A percentile compares a stretch with the other conserved stretches of the same genome.
Evolutionary conservation across 2,113 vertebrate species (phyloP).

Genomic region (Semnornis frantzii): DNA sequence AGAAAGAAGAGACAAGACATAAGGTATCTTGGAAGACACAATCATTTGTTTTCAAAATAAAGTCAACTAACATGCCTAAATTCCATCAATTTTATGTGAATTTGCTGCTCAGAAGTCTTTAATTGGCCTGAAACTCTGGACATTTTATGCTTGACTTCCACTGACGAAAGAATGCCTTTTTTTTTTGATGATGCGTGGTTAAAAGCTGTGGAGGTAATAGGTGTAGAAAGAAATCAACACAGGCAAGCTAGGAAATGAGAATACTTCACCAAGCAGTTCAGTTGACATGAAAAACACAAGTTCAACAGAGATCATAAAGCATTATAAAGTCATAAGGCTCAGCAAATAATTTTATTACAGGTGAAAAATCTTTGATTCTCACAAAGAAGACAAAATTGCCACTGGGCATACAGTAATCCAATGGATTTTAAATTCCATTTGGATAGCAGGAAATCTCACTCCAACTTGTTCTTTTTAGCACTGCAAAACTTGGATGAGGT

Average conservation of each 20-base stretch:
- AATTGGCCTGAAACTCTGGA: not conserved
- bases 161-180: not conserved
- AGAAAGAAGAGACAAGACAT: not conserved
- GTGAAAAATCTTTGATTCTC: not conserved
- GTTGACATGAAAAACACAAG: not conserved
- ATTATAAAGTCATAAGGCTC: not conserved
- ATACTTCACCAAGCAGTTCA: not conserved
- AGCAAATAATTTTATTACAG: not conserved
- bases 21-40: not conserved
- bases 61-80: not conserved
- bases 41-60: not conserved
- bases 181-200: not conserved
- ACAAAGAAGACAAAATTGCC: not conserved
- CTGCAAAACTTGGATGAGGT: not conserved
- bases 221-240: accelerated
- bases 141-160: not conserved
- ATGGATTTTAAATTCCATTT: not conserved
- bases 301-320: not conserved
- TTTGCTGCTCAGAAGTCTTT: not conserved
- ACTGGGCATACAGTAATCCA: not conserved
- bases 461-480: not conserved
- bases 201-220: not conserved
- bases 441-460: not conserved
- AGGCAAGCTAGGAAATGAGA: not conserved
- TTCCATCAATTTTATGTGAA: not conserved